These are phyloP conservation scores for Aegotheles bennettii DNA, from an alignment of 2,113 vertebrate genomes.

Conservation along the genomic window DNA sequence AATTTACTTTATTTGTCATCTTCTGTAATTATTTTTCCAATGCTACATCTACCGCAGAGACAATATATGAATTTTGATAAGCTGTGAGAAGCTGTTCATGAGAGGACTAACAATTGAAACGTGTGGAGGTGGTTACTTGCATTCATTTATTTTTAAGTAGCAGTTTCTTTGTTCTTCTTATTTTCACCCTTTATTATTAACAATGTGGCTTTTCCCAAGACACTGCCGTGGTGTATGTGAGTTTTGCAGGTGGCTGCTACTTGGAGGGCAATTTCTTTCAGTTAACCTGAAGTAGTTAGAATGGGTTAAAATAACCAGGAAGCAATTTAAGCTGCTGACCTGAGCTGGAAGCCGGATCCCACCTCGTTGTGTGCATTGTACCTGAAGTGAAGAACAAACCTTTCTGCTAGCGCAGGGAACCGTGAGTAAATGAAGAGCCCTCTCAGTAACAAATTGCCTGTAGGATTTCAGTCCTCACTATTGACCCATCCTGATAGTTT, in stretches of 20 bases:
- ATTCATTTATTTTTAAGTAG: neutral
- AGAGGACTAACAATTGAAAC: neutral
- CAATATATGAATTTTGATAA: neutral
- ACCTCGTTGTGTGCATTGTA: neutral
- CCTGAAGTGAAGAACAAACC: neutral
- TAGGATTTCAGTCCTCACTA: neutral
- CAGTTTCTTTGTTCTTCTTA: neutral
- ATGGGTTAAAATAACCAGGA: neutral
- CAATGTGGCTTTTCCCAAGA: neutral
- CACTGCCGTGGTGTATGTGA: accelerated
- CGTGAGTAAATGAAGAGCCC: neutral
- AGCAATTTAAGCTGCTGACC: neutral
- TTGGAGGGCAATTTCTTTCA: neutral
- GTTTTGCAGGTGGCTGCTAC: neutral
- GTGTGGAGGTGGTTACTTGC: neutral
- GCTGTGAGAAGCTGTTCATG: neutral
- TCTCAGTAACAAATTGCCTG: neutral
- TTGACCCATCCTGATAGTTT: neutral
- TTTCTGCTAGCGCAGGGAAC: neutral
- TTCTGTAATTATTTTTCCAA: conserved; percentile 50
- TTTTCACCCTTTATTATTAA: neutral
- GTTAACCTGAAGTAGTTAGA: neutral
- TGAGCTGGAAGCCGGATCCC: neutral
- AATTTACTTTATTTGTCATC: conserved; percentile 54
- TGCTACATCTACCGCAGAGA: conserved; percentile 1